Evolutionary conservation across 2,888 invertebrate species (phyloP).

Genomic region (Seladonia tumulorum): DNA sequence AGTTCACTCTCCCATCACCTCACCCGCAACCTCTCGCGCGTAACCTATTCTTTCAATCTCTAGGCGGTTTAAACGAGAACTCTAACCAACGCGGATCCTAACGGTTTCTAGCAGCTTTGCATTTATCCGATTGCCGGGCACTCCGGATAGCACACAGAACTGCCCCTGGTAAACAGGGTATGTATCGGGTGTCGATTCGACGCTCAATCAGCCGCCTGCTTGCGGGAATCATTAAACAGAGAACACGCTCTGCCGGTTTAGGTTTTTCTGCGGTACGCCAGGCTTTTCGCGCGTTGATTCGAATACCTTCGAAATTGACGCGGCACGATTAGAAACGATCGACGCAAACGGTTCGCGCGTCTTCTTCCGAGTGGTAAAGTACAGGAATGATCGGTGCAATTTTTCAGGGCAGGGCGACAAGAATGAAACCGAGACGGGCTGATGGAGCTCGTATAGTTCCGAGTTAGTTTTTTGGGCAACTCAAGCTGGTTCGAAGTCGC

Average conservation of each 20-base stretch:
- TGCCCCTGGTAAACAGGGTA: not conserved
- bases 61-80: constrained; percentile 54
- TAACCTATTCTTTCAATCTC: constrained; percentile 19
- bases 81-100: constrained; percentile 49
- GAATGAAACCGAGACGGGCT: too few species aligned
- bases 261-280: not conserved
- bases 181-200: not conserved
- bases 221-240: not conserved
- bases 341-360: not conserved
- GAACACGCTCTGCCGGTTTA: not conserved
- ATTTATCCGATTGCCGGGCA: constrained; percentile 25
- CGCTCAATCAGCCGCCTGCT: not conserved
- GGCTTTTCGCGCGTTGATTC: not conserved
- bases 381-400: not conserved
- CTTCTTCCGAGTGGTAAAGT: not conserved
- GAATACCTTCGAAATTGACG: not conserved
- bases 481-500: not conserved
- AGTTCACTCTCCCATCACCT: not conserved
- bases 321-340: not conserved
- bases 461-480: not conserved
- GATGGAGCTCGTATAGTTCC: not conserved
- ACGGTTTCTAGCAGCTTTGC: constrained; percentile 53
- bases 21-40: not conserved
- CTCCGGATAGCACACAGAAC: not conserved
- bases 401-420: too few species aligned